phyloP scores from a whole-genome alignment of 2,797 vertebrate species.

The Poecilia picta region DNA sequence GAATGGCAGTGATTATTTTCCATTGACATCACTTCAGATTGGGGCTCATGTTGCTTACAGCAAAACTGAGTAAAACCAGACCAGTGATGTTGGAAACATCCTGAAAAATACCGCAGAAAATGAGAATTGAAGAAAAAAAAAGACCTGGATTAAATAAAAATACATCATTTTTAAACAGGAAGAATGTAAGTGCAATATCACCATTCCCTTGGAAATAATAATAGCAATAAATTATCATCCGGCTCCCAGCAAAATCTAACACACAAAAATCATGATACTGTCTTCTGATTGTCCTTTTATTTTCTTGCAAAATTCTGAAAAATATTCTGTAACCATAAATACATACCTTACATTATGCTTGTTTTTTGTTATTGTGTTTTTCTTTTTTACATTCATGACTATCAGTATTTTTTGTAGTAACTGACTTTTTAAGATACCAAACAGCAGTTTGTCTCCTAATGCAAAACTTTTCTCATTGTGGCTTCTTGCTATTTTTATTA shows the following conservation, averaged over 20 bases:
- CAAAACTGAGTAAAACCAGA: background rate
- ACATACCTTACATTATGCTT: background rate
- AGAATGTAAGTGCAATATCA: background rate
- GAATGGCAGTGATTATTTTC: background rate
- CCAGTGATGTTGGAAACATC: background rate
- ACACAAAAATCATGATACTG: background rate
- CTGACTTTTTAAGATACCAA: background rate
- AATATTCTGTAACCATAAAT: background rate
- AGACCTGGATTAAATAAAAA: background rate
- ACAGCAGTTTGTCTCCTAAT: background rate
- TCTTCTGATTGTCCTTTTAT: background rate
- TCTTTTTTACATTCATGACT: background rate
- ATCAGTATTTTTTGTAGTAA: background rate
- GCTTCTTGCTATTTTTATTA: background rate
- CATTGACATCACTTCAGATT: background rate
- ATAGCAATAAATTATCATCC: background rate
- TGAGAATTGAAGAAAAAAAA: background rate
- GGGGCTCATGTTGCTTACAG: background rate
- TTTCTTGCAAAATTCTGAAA: background rate
- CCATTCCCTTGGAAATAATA: background rate
- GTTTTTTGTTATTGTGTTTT: background rate
- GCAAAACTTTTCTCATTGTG: background rate
- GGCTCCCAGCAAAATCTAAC: background rate
- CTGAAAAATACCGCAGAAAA: background rate
- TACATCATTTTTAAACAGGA: background rate